Conservation (phyloP, 2,888 invertebrate genomes). For the Drosophila neutralis region DNA sequence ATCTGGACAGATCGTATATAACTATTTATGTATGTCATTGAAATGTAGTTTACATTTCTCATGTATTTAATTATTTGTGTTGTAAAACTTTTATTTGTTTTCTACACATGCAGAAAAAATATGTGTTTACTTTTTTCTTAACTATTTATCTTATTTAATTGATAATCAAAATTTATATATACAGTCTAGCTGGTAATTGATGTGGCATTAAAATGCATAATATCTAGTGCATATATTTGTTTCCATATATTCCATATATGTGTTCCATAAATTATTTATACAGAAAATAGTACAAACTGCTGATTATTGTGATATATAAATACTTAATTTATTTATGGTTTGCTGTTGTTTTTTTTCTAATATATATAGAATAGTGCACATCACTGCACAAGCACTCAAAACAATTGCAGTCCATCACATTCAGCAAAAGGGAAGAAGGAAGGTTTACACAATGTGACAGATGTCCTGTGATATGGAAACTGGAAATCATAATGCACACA, state of each 20-base stretch:
- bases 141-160: neutral
- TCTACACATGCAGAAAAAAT: neutral
- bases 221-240: neutral
- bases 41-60: neutral
- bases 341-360: conserved; percentile 2
- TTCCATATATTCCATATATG: neutral
- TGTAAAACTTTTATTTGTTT: neutral
- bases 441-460: conserved; percentile 51
- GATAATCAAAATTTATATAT: neutral
- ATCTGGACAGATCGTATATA: neutral
- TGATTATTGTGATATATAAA: neutral
- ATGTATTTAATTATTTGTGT: neutral
- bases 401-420: conserved; percentile 47
- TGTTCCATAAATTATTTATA: neutral
- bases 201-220: neutral
- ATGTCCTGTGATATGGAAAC: conserved; percentile 35
- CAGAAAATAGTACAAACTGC: neutral
- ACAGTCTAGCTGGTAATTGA: neutral
- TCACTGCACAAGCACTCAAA: conserved; percentile 41
- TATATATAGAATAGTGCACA: conserved; percentile 21
- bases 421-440: conserved; percentile 2
- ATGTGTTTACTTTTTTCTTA: neutral
- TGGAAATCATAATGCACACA: conserved; percentile 35
- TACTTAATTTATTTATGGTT: neutral
- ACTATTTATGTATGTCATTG: too few relatives aligned